Conservation (phyloP, 37 sponge, comb jelly and placozoan genomes). For the Axinella damicornis region DNA sequence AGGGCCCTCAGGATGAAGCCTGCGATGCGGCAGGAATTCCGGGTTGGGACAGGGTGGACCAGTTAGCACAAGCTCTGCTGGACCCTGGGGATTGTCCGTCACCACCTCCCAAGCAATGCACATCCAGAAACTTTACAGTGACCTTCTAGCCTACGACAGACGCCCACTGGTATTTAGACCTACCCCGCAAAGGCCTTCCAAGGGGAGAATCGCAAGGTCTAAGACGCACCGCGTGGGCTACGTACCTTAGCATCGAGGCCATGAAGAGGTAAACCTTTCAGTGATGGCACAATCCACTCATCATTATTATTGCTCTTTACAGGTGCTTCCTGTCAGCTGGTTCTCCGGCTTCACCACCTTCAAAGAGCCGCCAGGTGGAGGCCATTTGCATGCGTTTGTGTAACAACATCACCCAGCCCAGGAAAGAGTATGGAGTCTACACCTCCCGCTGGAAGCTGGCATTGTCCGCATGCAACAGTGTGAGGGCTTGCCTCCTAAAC, state of each 20-base stretch:
- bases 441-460: not conserved
- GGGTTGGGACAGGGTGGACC: too few species aligned
- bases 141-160: too few species aligned
- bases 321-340: conserved; percentile 35
- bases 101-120: too few species aligned
- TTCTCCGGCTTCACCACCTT: conserved; percentile 9
- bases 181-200: too few species aligned
- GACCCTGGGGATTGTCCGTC: too few species aligned
- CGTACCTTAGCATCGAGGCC: not conserved
- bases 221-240: not conserved
- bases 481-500: not conserved
- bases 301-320: not conserved
- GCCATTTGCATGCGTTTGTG: conserved; percentile 14
- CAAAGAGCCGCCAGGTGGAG: conserved; percentile 31
- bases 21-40: too few species aligned
- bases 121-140: too few species aligned
- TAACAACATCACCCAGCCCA: not conserved
- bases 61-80: too few species aligned
- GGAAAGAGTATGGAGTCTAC: not conserved
- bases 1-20: too few species aligned
- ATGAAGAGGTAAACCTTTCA: not conserved
- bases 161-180: too few species aligned
- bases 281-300: too few species aligned
- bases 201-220: not conserved
- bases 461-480: not conserved